Evolutionary conservation across 1,140 invertebrate species (phyloP), one percentile per base, ranked within the genome.

Genomic region (Musca domestica): DNA sequence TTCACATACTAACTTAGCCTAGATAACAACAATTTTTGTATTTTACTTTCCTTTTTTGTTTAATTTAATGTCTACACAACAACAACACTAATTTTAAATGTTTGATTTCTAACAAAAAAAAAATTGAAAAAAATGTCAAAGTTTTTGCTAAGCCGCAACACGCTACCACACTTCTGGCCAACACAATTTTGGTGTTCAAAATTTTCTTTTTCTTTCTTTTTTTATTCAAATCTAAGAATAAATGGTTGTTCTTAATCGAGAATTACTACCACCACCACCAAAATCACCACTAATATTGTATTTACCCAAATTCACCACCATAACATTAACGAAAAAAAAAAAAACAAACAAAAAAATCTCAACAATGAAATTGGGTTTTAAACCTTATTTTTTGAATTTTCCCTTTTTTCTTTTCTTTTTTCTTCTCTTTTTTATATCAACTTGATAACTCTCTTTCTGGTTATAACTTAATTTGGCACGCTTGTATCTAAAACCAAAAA

Each of bases 381-480:
- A 61, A 34, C 56, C 27, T 61, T 34, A 19, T 19, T 61, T 61
- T 61, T 34, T 61, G n/a, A 34, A 34, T 61, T 61, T 61, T 61
- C 56, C 56, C 56, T 61, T 19, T 51, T 51, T 61, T 61, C 23
- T 61, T 61, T 61, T 61, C 56, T 61, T 61, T 30, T 30, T 61
- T 61, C 27, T 58, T 61, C 48, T 61, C 27, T 61, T 61, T 19
- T 61, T 61, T 61, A 41, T 61, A 41, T 41, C 17, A 27, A 25
- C n/a, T 51, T 51, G 23, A 41, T 41, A 41, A n/a, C 27, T 41
- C 56, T 61, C 56, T 61, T 61, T 61, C 54, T 58, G 34, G 34
- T 41, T 12, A 51, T 51, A 51, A 30, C 23, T 61, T 17, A 61
- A 19, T 61, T 61, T 61, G 56, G 56, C 56, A 61, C 56, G 56